Base-by-base conservation (phyloP, 2,888 invertebrate species). In the Luperina testacea region DNA sequence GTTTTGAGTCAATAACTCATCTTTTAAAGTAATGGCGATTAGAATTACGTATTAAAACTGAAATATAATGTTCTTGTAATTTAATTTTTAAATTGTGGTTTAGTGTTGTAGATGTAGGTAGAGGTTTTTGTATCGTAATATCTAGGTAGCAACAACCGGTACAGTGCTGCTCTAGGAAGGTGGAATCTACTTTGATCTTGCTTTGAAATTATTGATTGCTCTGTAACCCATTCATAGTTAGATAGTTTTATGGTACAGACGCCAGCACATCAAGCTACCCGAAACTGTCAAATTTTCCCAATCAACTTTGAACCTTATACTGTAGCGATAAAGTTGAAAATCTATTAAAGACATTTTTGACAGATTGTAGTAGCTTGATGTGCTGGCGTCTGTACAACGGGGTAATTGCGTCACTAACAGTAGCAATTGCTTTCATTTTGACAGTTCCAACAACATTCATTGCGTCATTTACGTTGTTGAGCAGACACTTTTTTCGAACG, bases 1-100 rank as follows among this genome's bases (percentile, higher is more conserved):
- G 15, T 61, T 27, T 64, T 75, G 42, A 78, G 78, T 61, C 81
- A 83, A 89, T 87, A 88, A 87, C 72, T 89, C 75, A 85, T 81
- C 74, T 83, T 80, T 42, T n/a, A 64, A 90, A 91, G 88, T 89
- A 88, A 88, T 89, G 77, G 75, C 77, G 78, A 88, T 87, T 90
- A 87, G 89, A 90, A 87, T 87, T 75, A 82, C 85, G 86, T 83
- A 88, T 79, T 81, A 80, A 79, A 88, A 80, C 61, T 87, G 84
- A 89, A 80, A 75, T 81, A 80, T 88, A 89, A 90, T 87, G 87
- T 68, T 68, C 72, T 89, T 83, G 72, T 89, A 87, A 89, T 89
- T 88, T 80, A 67, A 76, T 85, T 83, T 77, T 77, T 73, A 80
- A 75, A 78, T 68, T 75, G 69, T 72, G 42, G 53, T 65, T 57